phyloP scores from a whole-genome alignment of 2,797 vertebrate genomes.

The Sylvilagus floridanus region DNA sequence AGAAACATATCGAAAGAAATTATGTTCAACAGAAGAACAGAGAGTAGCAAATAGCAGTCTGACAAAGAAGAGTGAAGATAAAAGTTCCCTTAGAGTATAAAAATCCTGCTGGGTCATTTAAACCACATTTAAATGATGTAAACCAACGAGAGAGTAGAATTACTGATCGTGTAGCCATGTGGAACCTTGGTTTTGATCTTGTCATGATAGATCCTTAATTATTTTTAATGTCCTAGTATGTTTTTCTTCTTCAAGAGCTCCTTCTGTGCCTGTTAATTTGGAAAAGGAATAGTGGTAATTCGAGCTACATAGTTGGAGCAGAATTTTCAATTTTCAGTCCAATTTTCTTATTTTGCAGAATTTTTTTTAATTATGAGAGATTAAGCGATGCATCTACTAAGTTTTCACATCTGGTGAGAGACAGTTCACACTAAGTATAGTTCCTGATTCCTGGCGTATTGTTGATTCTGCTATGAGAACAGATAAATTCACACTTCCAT shows the following conservation, averaged over 20 bases:
- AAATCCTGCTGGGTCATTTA: not conserved
- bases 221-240: not conserved
- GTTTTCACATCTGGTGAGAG: not conserved
- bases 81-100: not conserved
- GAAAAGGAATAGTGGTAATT: conserved; percentile 39
- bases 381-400: not conserved
- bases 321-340: conserved; percentile 10
- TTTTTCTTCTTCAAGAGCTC: conserved; percentile 24
- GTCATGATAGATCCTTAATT: conserved; percentile 18
- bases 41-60: not conserved
- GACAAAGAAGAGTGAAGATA: not conserved
- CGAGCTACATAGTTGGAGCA: not conserved
- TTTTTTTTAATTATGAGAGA: not conserved
- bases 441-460: not conserved
- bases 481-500: not conserved
- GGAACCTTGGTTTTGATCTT: not conserved
- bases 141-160: not conserved
- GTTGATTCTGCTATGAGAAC: not conserved
- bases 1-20: not conserved
- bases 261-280: not conserved
- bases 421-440: not conserved
- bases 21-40: not conserved
- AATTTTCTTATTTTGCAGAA: not conserved
- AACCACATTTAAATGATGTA: not conserved
- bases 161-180: conserved; percentile 29